These are phyloP conservation scores for Danionella dracula DNA, from an alignment of 2,797 vertebrate species.

Conservation along the genomic window DNA sequence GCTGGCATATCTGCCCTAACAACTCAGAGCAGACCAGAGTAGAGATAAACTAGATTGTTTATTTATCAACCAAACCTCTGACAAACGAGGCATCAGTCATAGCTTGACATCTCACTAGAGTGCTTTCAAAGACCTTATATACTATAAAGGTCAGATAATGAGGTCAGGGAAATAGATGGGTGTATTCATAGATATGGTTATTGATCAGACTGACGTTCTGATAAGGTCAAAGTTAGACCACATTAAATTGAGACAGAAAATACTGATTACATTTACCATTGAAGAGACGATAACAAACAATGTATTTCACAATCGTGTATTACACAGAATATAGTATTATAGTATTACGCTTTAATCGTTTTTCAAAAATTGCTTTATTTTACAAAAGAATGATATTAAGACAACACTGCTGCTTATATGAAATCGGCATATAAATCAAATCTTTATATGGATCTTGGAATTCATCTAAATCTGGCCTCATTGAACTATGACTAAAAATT, in stretches of 20 bases:
- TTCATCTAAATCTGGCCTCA: too few relatives aligned
- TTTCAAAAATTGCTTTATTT: too few relatives aligned
- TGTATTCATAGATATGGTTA: background rate
- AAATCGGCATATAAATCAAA: too few relatives aligned
- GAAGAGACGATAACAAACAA: too few relatives aligned
- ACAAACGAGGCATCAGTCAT: background rate
- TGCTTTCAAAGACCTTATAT: background rate
- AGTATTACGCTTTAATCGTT: too few relatives aligned
- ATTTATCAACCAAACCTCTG: background rate
- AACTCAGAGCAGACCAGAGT: background rate
- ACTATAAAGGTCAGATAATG: background rate
- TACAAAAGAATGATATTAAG: too few relatives aligned
- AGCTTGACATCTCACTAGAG: background rate
- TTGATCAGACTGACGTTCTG: background rate
- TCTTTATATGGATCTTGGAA: too few relatives aligned
- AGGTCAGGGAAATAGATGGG: background rate
- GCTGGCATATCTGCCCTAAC: conserved; percentile 14
- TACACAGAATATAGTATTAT: too few relatives aligned
- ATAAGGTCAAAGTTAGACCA: background rate
- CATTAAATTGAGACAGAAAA: background rate
- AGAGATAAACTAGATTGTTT: conserved; percentile 8
- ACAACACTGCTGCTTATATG: too few relatives aligned
- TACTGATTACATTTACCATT: too few relatives aligned
- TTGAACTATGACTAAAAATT: too few relatives aligned
- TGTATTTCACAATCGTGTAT: too few relatives aligned